Evolutionary conservation across 2,888 invertebrate genomes (phyloP).

Genomic region (Chloromyia formosa): DNA sequence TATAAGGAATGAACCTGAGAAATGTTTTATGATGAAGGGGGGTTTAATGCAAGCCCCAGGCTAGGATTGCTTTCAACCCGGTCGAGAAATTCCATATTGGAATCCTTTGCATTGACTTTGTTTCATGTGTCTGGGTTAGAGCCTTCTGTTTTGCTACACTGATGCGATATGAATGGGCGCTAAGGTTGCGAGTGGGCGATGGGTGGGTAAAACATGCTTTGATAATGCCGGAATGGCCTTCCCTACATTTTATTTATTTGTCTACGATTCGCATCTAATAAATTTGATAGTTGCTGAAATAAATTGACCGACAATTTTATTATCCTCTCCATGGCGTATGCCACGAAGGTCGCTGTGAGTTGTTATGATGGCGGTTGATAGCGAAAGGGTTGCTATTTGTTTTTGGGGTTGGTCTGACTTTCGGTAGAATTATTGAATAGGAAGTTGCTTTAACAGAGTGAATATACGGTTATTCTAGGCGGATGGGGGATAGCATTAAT

Average conservation of each 20-base stretch:
- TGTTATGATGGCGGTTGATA: not conserved
- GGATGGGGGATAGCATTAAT: too few species aligned
- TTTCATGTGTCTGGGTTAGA: too few species aligned
- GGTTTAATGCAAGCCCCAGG: conserved; percentile 20
- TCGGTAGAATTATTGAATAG: too few species aligned
- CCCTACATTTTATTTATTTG: conserved; percentile 29
- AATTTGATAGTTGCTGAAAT: conserved; percentile 39
- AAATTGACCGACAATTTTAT: conserved; percentile 41
- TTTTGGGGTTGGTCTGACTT: not conserved
- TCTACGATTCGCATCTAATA: conserved; percentile 39
- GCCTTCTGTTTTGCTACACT: too few species aligned
- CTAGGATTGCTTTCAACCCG: not conserved
- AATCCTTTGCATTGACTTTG: not conserved
- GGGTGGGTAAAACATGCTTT: too few species aligned
- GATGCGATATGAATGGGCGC: too few species aligned
- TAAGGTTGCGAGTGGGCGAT: too few species aligned
- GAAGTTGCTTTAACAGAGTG: too few species aligned
- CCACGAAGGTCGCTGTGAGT: conserved; percentile 5
- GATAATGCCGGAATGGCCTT: too few species aligned
- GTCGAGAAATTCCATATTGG: not conserved
- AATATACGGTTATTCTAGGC: too few species aligned
- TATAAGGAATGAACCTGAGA: conserved; percentile 3
- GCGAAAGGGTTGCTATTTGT: not conserved
- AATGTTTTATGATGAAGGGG: conserved; percentile 4
- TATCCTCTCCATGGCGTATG: conserved; percentile 25